These are phyloP conservation scores for Podarcis cretensis DNA, from an alignment of 2,113 vertebrate species.

Conservation along the genomic window DNA sequence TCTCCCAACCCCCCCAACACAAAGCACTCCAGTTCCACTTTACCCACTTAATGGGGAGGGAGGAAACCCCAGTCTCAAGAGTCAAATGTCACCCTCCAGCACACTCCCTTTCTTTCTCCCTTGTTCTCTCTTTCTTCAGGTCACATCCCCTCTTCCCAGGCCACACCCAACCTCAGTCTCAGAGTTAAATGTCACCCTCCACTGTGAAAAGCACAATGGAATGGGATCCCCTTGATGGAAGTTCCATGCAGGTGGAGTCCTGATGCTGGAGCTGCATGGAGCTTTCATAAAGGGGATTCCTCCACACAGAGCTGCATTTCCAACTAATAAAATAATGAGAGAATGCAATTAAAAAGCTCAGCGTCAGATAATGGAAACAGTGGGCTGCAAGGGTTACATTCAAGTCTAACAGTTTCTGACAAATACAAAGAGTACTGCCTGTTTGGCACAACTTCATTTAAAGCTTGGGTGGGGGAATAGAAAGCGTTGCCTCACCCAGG, in stretches of 20 bases:
- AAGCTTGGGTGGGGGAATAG: background rate
- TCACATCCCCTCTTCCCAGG: too few species aligned
- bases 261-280: background rate
- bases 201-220: background rate
- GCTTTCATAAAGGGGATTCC: background rate
- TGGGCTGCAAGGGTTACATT: background rate
- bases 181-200: too few species aligned
- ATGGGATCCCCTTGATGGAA: background rate
- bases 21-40: background rate
- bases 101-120: too few species aligned
- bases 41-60: background rate
- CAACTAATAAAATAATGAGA: background rate
- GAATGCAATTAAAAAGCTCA: background rate
- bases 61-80: too few species aligned
- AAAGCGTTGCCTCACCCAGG: background rate
- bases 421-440: background rate
- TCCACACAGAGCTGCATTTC: background rate
- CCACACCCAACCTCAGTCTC: too few species aligned
- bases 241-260: background rate
- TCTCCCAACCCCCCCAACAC: too few species aligned
- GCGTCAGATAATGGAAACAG: background rate
- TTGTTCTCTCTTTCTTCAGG: too few species aligned
- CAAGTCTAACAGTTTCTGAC: background rate
- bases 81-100: too few species aligned
- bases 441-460: constrained; percentile 1